phyloP scores from a whole-genome alignment of 2,888 invertebrate species.

The Tanaodytes sp. region DNA sequence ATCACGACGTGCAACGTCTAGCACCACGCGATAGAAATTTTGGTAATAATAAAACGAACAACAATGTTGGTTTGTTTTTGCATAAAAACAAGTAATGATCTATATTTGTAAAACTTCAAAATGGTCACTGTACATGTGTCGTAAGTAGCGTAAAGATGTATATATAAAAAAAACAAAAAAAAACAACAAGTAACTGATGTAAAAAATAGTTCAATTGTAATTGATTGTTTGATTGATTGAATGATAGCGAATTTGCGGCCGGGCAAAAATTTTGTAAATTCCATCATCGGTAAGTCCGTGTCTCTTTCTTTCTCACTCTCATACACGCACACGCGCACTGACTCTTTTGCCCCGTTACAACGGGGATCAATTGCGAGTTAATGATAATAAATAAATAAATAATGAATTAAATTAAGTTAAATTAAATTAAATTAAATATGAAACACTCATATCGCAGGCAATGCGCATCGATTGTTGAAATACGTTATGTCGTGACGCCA shows the following conservation, averaged over 20 bases:
- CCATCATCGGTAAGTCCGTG: conserved; percentile 53
- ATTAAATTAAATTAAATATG: conserved; percentile 1
- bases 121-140: conserved; percentile 70
- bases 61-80: conserved; percentile 58
- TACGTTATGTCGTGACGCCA: conserved; percentile 61
- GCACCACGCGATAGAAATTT: conserved; percentile 50
- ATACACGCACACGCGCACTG: conserved; percentile 53
- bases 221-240: background rate
- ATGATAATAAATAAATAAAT: conserved; percentile 50
- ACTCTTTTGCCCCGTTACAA: conserved; percentile 24
- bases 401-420: conserved; percentile 35
- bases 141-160: conserved; percentile 47
- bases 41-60: conserved; percentile 63
- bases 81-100: conserved; percentile 70
- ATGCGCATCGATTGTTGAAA: background rate
- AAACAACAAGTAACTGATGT: too few species aligned
- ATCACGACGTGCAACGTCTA: too few species aligned
- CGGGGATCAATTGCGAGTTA: background rate
- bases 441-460: conserved; percentile 23
- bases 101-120: conserved; percentile 69
- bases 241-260: too few species aligned
- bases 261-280: background rate
- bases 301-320: conserved; percentile 59
- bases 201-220: too few species aligned
- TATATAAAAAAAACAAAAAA: too few species aligned